Percentiles rank a stretch among this genome's conserved stretches.
Evolutionary conservation across 2,797 vertebrate species (phyloP).

Genomic region (Lithobates pipiens): DNA sequence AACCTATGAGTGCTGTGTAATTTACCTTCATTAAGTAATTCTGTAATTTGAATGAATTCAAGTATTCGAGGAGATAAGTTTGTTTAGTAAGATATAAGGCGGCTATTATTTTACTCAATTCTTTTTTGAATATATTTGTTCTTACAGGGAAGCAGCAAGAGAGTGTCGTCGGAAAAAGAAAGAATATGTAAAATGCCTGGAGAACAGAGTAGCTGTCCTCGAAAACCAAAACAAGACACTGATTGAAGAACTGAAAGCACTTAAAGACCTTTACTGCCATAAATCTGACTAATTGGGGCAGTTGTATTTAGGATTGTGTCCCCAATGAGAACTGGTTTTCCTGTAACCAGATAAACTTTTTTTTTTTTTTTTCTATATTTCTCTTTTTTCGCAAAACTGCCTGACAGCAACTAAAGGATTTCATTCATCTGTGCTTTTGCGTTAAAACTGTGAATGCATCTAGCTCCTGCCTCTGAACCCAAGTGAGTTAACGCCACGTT

Average conservation of each 20-base stretch:
- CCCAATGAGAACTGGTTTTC: conserved; percentile 83
- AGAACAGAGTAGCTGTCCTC: conserved; percentile 98
- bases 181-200: conserved; percentile 99
- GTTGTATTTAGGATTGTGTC: conserved; percentile 57
- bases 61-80: not conserved
- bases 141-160: conserved; percentile 92
- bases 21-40: no score
- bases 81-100: not conserved
- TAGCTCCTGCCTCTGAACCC: conserved; percentile 78
- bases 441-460: conserved; percentile 84
- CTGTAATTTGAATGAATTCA: not conserved
- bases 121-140: conserved; percentile 50
- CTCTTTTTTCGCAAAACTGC: conserved; percentile 83
- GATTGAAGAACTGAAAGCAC: conserved; percentile 99
- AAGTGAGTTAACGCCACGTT: conserved; percentile 72
- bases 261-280: conserved; percentile 99
- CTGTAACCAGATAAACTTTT: conserved; percentile 76
- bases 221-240: conserved; percentile 99
- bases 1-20: no score
- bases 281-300: conserved; percentile 90
- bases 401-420: conserved; percentile 82
- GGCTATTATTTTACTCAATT: not conserved
- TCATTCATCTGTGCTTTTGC: conserved; percentile 82
- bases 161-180: conserved; percentile 99
- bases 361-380: conserved; percentile 84